Evolutionary conservation across 2,113 vertebrate genomes (phyloP), one percentile per base, ranked within the genome.

Genomic region (Dermatemys mawii): DNA sequence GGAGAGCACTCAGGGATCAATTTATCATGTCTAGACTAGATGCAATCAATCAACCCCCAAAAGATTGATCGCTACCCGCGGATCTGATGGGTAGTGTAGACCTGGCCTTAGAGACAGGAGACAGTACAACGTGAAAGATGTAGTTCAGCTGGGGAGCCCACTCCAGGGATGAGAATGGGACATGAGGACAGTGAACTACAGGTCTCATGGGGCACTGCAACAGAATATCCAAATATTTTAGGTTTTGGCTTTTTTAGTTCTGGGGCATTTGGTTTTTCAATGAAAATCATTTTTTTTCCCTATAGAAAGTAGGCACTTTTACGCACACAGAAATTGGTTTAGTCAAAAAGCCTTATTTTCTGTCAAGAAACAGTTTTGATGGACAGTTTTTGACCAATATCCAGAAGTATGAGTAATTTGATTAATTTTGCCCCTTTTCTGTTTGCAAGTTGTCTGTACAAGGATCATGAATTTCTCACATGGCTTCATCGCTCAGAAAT

Each of bases 321-420:
- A 96, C 86, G 94, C 5, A 6, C 55, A 29, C 5, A 96, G 91
- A 95, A 95, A 93, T 94, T 95, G 92, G 70, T 96, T 95, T 92
- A 2, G 4, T 92, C 51, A 90, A 97, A 90, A 1, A 0, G 7
- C 54, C 90, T 88, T 11, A 11, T 70, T 22, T 96, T 96, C 90
- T 97, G 84, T 91, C 87, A 94, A 91, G 90, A 94, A 94, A 95
- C 93, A 95, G 96, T 96, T 97, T 95, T 0, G 9, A 90, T 93
- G 95, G 91, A 13, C 26, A 97, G 96, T 97, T 96, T 86, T 88
- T 95, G 90, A 94, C 89, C 89, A 81, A 93, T 95, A 70, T 95
- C 96, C 96, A 91, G 94, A 96, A 97, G 92, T 94, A 96, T 93
- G 96, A 96, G 90, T 97, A 97, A 97, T 96, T 97, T 95, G 94